phyloP scores from a whole-genome alignment of 1,140 invertebrate species.

The Gryon sp. region DNA sequence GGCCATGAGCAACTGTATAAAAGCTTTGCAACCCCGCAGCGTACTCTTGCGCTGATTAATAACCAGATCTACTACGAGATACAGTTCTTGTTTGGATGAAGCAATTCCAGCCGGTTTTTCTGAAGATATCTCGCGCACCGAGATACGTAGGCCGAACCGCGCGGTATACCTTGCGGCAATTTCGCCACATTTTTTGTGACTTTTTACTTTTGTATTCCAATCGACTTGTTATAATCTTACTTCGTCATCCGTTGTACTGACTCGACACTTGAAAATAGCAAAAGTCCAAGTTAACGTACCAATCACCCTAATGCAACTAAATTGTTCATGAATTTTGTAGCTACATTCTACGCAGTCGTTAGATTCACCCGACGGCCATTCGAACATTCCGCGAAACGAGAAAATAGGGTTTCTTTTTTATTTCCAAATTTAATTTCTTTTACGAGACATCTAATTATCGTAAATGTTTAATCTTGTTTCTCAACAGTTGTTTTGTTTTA shows the following conservation, averaged over 20 bases:
- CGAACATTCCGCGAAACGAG: neutral
- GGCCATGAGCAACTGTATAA: conserved; percentile 57
- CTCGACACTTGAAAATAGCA: conserved; percentile 22
- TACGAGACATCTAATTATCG: too few relatives aligned
- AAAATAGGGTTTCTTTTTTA: too few relatives aligned
- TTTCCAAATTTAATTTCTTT: too few relatives aligned
- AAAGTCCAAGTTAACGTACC: conserved; percentile 8
- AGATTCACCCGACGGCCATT: conserved; percentile 7
- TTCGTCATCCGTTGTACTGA: conserved; percentile 32
- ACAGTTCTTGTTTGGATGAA: conserved; percentile 76
- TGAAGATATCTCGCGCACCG: conserved; percentile 69
- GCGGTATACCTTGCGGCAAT: conserved; percentile 48
- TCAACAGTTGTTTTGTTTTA: too few relatives aligned
- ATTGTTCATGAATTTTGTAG: conserved; percentile 16
- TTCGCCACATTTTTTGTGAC: too few relatives aligned
- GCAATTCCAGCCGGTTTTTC: conserved; percentile 75
- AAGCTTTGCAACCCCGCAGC: conserved; percentile 56
- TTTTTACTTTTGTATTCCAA: conserved; percentile 37
- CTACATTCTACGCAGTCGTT: too few relatives aligned
- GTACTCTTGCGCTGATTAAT: conserved; percentile 70
- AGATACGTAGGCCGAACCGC: conserved; percentile 51
- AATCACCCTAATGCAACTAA: conserved; percentile 21
- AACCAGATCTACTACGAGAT: conserved; percentile 70
- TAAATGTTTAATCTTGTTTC: too few relatives aligned
- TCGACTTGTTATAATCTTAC: conserved; percentile 8